These are phyloP conservation scores for Coregonus suidteri DNA, from an alignment of 2,797 vertebrate genomes.

Conservation along the genomic window DNA sequence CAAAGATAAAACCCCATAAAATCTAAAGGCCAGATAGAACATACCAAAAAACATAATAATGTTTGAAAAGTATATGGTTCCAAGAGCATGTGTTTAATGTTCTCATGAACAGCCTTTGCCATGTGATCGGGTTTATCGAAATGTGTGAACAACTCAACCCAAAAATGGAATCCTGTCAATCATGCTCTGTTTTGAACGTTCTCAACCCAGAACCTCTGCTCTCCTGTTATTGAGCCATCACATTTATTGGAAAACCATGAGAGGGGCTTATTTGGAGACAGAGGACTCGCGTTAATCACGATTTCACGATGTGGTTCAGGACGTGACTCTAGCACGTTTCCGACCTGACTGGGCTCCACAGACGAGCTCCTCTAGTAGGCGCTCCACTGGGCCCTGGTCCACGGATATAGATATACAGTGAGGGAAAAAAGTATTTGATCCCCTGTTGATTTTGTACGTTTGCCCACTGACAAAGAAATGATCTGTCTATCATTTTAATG, in stretches of 20 bases:
- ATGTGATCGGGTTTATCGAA: constrained; percentile 21
- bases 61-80: constrained; percentile 19
- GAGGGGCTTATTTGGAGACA: constrained; percentile 43
- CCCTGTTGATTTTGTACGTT: too few relatives aligned
- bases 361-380: constrained; percentile 21
- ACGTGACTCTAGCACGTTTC: constrained; percentile 32
- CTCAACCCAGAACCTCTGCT: constrained; percentile 22
- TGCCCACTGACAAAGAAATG: too few relatives aligned
- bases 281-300: constrained; percentile 34
- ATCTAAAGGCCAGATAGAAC: background rate
- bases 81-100: background rate
- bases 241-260: constrained; percentile 44
- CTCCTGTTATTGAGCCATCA: constrained; percentile 51
- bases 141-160: constrained; percentile 30
- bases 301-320: constrained; percentile 45
- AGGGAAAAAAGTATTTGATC: too few relatives aligned
- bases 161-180: constrained; percentile 8
- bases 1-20: background rate
- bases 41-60: background rate
- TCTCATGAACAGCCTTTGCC: background rate
- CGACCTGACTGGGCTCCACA: constrained; percentile 24
- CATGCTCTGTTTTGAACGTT: constrained; percentile 26
- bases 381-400: constrained; percentile 10
- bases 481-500: too few relatives aligned
- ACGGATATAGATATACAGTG: background rate